Base-by-base conservation (phyloP, 2,113 vertebrate species). In the Fulica atra region DNA sequence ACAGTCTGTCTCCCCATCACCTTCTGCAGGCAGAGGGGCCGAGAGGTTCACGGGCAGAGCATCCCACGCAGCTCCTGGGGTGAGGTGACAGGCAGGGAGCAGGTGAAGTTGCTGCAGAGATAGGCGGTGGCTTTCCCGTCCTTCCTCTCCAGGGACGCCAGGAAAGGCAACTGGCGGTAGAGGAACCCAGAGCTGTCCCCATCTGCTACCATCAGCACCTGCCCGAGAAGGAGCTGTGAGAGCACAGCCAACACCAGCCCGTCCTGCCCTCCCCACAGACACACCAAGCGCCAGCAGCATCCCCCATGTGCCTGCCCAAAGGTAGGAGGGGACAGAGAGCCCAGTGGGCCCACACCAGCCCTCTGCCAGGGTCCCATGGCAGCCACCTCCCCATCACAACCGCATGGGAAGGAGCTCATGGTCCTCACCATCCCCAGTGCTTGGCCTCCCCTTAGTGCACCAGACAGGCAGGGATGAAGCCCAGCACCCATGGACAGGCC, bases 131-230 rank as follows among this genome's bases (percentile, higher is more conserved):
- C 99, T 36, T 96, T 98, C 6, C 97, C 98, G 3, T 98, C 98
- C 85, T 97, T 98, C 53, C 97, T 94, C 66, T 97, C 89, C 97
- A 99, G 97, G 65, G 98, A 98, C 7, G 96, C 97, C 10, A 99
- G 98, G 88, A 97, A 97, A 26, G 99, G 99, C 92, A 99, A 97
- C 64, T 98, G 99, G 88, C 97, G 96, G 96, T 98, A 97, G 48
- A 99, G 98, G 96, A 99, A 99, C n/a, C 98, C 97, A 3, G 98
- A 50, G 8, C 96, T 88, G 72, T 98, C 94, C 35, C 98, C 98
- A 6, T 99, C 98, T 2, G 98, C 97, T 11, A 99, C 95, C 97
- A 99, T 98, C 98, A 99, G 92, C 74, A 99, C 99, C 99, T 99
- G 97, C 18, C 38, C 20, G 44, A 92, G 83, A 95, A 51, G 57